Percentiles rank a stretch among this genome's conserved stretches.
phyloP scores from a whole-genome alignment of 1,140 invertebrate genomes.

The Drosophila ogumai region DNA sequence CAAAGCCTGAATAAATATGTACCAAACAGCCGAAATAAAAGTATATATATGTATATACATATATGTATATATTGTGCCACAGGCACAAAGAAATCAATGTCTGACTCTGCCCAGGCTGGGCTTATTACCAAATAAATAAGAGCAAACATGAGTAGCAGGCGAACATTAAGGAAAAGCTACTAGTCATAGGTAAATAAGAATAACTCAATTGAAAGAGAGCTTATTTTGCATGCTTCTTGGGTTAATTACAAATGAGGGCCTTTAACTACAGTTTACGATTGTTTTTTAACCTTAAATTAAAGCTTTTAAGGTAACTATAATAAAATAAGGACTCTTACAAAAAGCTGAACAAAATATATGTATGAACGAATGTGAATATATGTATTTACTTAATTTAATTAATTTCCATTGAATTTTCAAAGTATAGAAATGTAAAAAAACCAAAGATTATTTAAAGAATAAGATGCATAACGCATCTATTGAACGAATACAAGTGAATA shows the following conservation, averaged over 20 bases:
- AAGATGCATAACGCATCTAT: neutral
- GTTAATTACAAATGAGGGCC: neutral
- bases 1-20: constrained; percentile 54
- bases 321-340: neutral
- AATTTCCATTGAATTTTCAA: no score
- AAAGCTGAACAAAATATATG: no score
- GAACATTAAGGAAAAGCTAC: neutral
- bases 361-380: no score
- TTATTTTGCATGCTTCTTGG: neutral
- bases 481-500: neutral
- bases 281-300: neutral
- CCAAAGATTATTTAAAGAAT: neutral
- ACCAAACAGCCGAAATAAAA: constrained; percentile 22
- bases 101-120: constrained; percentile 38
- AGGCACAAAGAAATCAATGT: constrained; percentile 67
- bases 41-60: constrained; percentile 29
- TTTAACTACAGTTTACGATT: no score
- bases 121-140: constrained; percentile 58
- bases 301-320: neutral
- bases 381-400: no score
- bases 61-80: constrained; percentile 1
- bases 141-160: constrained; percentile 15
- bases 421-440: no score
- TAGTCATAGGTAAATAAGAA: constrained; percentile 27
- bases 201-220: constrained; percentile 26